A percentile compares a stretch with the other conserved stretches of the same genome.
Evolutionary conservation across 1,140 invertebrate species (phyloP).

Genomic region (Stegodyphus dumicola): DNA sequence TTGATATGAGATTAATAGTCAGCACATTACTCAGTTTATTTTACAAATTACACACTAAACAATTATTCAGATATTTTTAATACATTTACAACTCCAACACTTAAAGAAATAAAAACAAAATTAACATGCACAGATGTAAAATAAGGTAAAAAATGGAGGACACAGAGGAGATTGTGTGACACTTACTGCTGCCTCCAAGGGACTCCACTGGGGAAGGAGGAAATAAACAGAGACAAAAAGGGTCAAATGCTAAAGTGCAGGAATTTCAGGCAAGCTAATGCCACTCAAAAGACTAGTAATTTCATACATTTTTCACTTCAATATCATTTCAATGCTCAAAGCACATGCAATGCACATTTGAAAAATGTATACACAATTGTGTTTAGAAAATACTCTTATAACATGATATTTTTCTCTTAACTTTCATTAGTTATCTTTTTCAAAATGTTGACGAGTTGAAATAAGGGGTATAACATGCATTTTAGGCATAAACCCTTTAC

Average conservation of each 20-base stretch:
- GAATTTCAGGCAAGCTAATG: constrained; percentile 59
- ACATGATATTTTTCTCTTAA: no score
- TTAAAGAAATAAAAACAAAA: constrained; percentile 4
- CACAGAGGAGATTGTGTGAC: constrained; percentile 55
- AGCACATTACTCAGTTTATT: not conserved
- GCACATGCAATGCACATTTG: constrained; percentile 31
- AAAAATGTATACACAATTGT: not conserved
- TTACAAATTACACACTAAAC: not conserved
- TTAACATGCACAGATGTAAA: constrained; percentile 17
- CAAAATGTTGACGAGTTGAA: no score
- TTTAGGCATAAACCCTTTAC: no score
- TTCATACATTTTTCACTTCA: constrained; percentile 7
- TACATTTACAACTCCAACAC: not conserved
- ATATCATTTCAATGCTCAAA: constrained; percentile 3
- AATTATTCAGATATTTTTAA: not conserved
- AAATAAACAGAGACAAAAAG: constrained; percentile 54
- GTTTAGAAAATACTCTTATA: no score
- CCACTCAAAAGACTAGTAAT: constrained; percentile 30
- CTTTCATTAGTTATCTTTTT: no score
- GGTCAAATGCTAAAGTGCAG: constrained; percentile 61
- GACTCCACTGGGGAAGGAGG: constrained; percentile 59
- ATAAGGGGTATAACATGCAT: no score
- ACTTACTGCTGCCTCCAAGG: constrained; percentile 61
- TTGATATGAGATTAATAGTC: not conserved
- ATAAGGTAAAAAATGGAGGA: constrained; percentile 21